Conservation (phyloP, 2,797 vertebrate genomes). For the Orestias chungarensis region DNA sequence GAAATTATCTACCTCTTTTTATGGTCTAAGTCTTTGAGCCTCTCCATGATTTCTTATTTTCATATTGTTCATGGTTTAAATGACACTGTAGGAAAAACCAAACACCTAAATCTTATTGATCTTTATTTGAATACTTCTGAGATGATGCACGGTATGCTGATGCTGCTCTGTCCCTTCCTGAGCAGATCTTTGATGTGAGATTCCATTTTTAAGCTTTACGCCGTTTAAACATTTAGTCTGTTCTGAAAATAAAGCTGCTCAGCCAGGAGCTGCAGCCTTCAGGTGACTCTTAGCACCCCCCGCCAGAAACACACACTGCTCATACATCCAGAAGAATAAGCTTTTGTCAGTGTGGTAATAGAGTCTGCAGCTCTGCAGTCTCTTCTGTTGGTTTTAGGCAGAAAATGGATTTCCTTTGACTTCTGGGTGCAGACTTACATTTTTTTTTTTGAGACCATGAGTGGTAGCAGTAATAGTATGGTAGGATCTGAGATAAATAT, state of each 20-base stretch:
- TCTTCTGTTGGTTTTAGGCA: slow-evolving; percentile 3
- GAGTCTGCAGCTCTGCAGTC: background rate
- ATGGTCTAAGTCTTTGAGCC: slow-evolving; percentile 9
- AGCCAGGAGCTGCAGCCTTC: slow-evolving; percentile 17
- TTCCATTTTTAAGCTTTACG: slow-evolving; percentile 6
- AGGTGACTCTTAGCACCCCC: slow-evolving; percentile 15
- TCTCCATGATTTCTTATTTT: slow-evolving; percentile 14
- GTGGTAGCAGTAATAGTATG: slow-evolving; percentile 24
- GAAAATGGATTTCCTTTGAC: background rate
- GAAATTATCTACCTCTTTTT: slow-evolving; percentile 28
- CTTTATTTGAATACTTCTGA: background rate
- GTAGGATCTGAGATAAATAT: slow-evolving; percentile 22
- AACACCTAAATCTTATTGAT: background rate
- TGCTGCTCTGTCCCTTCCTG: background rate
- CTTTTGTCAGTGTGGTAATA: background rate
- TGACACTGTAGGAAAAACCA: background rate
- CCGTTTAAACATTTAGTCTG: slow-evolving; percentile 40
- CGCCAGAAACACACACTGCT: slow-evolving; percentile 10
- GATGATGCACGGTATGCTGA: background rate
- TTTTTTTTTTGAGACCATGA: slow-evolving; percentile 13
- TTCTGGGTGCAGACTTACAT: slow-evolving; percentile 9
- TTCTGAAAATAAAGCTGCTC: slow-evolving; percentile 29
- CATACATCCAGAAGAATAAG: slow-evolving; percentile 16
- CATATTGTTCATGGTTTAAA: background rate
- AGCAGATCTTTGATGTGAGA: background rate